Evolutionary conservation across 2,888 invertebrate genomes (phyloP).

Genomic region (Drosophila meridiana): DNA sequence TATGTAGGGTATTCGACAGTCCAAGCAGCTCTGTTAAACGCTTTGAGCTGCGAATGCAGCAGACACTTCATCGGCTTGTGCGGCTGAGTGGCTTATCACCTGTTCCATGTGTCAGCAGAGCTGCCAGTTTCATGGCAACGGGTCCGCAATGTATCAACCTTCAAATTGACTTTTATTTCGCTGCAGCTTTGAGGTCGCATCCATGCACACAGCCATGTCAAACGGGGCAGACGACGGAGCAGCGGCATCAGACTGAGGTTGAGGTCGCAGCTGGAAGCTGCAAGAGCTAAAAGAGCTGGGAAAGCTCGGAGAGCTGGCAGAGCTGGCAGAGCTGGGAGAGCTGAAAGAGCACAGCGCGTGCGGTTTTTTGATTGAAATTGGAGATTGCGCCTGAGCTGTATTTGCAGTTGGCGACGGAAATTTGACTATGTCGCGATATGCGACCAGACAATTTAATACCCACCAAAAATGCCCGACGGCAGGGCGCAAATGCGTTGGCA

Average conservation of each 20-base stretch:
- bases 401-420: slow-evolving; percentile 72
- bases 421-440: slow-evolving; percentile 74
- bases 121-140: slow-evolving; percentile 61
- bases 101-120: slow-evolving; percentile 67
- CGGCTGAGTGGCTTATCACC: slow-evolving; percentile 72
- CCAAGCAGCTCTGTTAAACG: background rate
- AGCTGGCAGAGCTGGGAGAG: slow-evolving; percentile 10
- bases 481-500: slow-evolving; percentile 55
- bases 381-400: slow-evolving; percentile 71
- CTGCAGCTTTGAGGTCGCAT: slow-evolving; percentile 74
- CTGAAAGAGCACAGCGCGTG: slow-evolving; percentile 47
- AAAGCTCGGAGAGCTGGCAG: background rate
- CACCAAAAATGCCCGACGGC: slow-evolving; percentile 51
- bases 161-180: slow-evolving; percentile 76
- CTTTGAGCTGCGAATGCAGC: slow-evolving; percentile 17
- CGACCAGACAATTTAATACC: slow-evolving; percentile 76
- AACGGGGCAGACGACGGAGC: slow-evolving; percentile 2
- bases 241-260: slow-evolving; percentile 9
- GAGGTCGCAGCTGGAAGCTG: slow-evolving; percentile 24
- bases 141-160: slow-evolving; percentile 73
- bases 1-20: slow-evolving; percentile 17
- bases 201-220: slow-evolving; percentile 43
- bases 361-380: slow-evolving; percentile 79
- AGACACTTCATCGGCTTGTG: slow-evolving; percentile 62
- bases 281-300: slow-evolving; percentile 1